Evolutionary conservation across 2,888 invertebrate genomes (phyloP).

Genomic region (Pammene aurita): DNA sequence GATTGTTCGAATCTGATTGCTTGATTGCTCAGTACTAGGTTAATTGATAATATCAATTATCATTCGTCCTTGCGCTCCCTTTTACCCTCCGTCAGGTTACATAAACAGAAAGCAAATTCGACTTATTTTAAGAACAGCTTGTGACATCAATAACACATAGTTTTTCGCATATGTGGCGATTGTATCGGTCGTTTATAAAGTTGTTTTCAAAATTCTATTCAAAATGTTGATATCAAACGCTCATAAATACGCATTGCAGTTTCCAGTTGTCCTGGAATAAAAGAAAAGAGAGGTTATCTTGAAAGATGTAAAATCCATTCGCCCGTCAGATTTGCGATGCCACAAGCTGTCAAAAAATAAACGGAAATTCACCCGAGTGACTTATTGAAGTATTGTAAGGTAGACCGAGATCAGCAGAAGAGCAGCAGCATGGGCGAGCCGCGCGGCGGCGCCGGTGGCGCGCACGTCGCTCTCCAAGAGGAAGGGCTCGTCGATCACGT

Average conservation of each 20-base stretch:
- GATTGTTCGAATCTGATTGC: background rate
- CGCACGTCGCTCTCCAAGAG: conserved; percentile 92
- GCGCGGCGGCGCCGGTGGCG: conserved; percentile 81
- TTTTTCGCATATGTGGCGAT: too few species aligned
- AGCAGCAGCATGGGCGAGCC: conserved; percentile 49
- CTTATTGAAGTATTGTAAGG: conserved; percentile 62
- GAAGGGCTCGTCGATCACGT: conserved; percentile 95
- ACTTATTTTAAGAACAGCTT: background rate
- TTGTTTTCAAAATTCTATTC: too few species aligned
- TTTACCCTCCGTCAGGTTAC: background rate
- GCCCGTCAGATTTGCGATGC: background rate
- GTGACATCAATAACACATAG: background rate
- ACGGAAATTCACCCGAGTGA: background rate
- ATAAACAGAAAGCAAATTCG: background rate
- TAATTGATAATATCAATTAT: too few species aligned
- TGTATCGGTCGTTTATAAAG: too few species aligned
- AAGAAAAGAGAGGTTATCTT: too few species aligned
- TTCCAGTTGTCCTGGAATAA: too few species aligned
- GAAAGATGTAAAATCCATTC: too few species aligned
- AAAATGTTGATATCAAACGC: too few species aligned
- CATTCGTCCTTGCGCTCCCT: background rate
- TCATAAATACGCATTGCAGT: too few species aligned
- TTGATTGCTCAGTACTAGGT: too few species aligned
- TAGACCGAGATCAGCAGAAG: conserved; percentile 62
- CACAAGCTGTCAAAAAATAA: conserved; percentile 1